Evolutionary conservation across 2,888 invertebrate species (phyloP).

Genomic region (Eupithecia subumbrata): DNA sequence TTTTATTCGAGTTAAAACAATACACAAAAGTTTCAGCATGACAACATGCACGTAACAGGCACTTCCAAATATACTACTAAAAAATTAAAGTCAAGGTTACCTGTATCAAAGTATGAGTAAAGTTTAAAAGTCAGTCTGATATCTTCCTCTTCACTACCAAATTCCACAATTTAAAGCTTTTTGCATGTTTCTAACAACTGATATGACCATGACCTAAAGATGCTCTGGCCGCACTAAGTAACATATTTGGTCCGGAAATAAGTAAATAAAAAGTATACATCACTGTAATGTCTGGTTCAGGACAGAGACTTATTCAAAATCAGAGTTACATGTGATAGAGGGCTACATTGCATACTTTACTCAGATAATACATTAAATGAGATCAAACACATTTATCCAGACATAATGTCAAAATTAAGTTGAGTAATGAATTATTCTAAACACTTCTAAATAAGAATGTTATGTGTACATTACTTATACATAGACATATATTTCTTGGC

Average conservation of each 20-base stretch:
- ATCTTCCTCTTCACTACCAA: conserved; percentile 70
- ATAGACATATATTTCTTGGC: conserved; percentile 32
- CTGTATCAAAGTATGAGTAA: conserved; percentile 79
- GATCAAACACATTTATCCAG: conserved; percentile 74
- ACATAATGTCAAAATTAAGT: conserved; percentile 61
- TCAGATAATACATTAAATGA: conserved; percentile 76
- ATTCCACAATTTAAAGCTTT: conserved; percentile 77
- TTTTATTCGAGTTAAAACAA: conserved; percentile 44
- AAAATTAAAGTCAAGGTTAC: conserved; percentile 71
- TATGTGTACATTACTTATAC: conserved; percentile 27
- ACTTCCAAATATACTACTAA: conserved; percentile 60
- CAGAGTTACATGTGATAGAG: conserved; percentile 28
- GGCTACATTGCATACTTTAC: conserved; percentile 39
- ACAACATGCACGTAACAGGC: conserved; percentile 53
- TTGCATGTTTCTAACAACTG: conserved; percentile 64
- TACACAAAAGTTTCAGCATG: conserved; percentile 36
- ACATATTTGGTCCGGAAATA: conserved; percentile 70
- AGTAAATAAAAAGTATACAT: conserved; percentile 33
- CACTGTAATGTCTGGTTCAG: conserved; percentile 42
- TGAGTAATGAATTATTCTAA: conserved; percentile 58
- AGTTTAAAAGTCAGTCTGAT: conserved; percentile 80
- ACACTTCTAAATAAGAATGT: conserved; percentile 49
- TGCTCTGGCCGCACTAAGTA: conserved; percentile 62
- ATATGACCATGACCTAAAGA: conserved; percentile 59
- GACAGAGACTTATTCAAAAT: conserved; percentile 22